Conservation (phyloP, 1,140 invertebrate species). For the Ips typographus region DNA sequence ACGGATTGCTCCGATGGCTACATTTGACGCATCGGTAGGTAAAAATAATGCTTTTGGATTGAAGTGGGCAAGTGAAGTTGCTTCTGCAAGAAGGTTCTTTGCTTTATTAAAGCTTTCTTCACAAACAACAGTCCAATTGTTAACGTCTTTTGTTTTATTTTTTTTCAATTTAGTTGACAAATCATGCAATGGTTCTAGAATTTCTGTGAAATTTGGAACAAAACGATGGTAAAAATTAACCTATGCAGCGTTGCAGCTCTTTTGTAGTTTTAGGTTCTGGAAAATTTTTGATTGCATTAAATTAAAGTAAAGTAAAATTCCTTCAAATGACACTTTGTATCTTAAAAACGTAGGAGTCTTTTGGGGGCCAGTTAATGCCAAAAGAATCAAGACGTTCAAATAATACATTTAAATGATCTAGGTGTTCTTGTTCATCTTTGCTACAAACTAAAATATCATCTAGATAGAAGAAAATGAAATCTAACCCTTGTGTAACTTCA, state of each 20-base stretch:
- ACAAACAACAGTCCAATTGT: not conserved
- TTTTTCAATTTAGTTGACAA: not conserved
- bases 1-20: not conserved
- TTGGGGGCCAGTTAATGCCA: slow-evolving; percentile 39
- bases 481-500: slow-evolving; percentile 47
- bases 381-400: slow-evolving; percentile 39
- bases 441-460: slow-evolving; percentile 50
- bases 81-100: not conserved
- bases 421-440: not conserved
- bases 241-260: not conserved
- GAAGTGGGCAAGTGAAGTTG: not conserved
- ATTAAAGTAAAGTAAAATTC: not conserved
- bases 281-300: not conserved
- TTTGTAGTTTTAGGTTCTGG: not conserved
- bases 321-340: not conserved
- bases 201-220: not conserved
- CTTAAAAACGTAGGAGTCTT: not conserved
- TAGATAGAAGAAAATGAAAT: slow-evolving; percentile 46
- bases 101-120: not conserved
- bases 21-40: not conserved
- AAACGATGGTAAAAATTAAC: not conserved
- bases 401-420: slow-evolving; percentile 34
- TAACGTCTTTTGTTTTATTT: not conserved
- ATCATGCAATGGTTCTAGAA: not conserved
- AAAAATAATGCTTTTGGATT: not conserved